Conservation (phyloP, 2,797 vertebrate species). For the Mareca strepera region DNA sequence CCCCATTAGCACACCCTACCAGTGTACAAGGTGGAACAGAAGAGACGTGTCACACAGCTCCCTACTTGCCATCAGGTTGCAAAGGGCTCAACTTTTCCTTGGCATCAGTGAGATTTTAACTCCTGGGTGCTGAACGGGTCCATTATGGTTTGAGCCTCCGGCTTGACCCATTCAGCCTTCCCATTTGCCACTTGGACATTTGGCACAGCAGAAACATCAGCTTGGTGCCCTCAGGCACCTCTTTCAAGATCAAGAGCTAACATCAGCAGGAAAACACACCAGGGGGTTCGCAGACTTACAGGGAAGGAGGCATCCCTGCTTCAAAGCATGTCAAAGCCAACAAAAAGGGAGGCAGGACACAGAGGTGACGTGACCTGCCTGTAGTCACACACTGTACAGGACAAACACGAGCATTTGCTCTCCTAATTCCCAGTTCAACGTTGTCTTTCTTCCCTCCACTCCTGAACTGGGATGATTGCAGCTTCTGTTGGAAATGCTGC, state of each 20-base stretch:
- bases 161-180: neutral
- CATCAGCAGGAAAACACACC: neutral
- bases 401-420: neutral
- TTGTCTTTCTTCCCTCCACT: neutral
- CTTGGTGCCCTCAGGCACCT: neutral
- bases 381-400: neutral
- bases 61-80: rapidly evolving
- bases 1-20: neutral
- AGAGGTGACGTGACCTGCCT: neutral
- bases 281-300: neutral
- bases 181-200: neutral
- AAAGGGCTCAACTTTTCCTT: neutral
- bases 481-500: neutral
- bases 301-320: neutral
- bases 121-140: neutral
- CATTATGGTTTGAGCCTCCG: neutral
- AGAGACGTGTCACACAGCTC: neutral
- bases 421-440: neutral
- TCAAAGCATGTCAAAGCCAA: neutral
- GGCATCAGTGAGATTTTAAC: neutral
- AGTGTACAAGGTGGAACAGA: neutral
- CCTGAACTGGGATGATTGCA: neutral
- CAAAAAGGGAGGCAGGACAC: neutral
- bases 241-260: neutral
- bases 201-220: neutral